phyloP scores from a whole-genome alignment of 2,113 vertebrate species.

The Bungarus multicinctus region DNA sequence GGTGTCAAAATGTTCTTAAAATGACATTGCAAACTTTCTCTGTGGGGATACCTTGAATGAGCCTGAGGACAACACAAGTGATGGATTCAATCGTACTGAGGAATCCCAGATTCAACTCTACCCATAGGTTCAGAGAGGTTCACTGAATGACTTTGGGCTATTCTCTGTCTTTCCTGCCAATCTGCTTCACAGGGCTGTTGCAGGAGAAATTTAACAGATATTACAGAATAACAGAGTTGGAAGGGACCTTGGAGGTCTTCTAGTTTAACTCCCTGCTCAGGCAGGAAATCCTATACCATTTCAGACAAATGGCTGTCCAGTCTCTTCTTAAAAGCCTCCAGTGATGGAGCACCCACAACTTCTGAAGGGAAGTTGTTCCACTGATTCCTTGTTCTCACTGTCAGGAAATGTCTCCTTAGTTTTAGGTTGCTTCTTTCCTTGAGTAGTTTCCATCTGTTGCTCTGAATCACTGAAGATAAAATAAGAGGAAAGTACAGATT shows the following conservation, averaged over 20 bases:
- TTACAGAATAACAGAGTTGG: too few species aligned
- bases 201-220: not conserved
- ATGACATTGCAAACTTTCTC: not conserved
- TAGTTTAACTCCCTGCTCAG: too few species aligned
- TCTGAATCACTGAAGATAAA: not conserved
- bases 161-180: not conserved
- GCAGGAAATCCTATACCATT: too few species aligned
- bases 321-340: too few species aligned
- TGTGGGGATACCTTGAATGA: not conserved
- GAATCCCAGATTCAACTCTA: not conserved
- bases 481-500: too few species aligned
- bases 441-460: not conserved
- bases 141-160: not conserved
- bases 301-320: too few species aligned
- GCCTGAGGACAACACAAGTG: not conserved
- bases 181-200: not conserved
- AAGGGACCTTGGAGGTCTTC: too few species aligned
- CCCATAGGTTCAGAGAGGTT: not conserved
- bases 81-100: not conserved
- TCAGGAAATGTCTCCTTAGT: not conserved
- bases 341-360: too few species aligned
- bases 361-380: too few species aligned
- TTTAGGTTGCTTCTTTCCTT: too few species aligned
- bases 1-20: not conserved
- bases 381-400: too few species aligned